Percentiles rank a stretch among this genome's conserved stretches.
These are phyloP conservation scores for Drosophila nebulosa DNA, from an alignment of 1,140 invertebrate species.

Conservation along the genomic window DNA sequence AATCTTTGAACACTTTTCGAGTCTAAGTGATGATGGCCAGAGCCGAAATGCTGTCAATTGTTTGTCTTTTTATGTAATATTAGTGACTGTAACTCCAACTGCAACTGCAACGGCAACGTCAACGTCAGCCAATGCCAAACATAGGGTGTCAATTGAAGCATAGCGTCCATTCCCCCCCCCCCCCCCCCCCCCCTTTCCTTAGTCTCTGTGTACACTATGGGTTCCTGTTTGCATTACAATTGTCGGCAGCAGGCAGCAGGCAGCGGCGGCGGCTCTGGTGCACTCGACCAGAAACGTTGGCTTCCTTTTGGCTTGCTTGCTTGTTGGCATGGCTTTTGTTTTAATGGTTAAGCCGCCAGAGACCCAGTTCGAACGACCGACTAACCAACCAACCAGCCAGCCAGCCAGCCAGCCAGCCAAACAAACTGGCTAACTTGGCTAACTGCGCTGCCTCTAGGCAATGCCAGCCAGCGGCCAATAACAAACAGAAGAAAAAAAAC, in stretches of 20 bases:
- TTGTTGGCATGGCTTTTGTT: constrained; percentile 20
- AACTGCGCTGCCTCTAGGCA: constrained; percentile 9
- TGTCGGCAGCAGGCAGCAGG: constrained; percentile 1
- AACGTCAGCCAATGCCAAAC: constrained; percentile 1
- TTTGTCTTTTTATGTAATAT: constrained; percentile 56
- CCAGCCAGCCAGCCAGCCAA: background rate
- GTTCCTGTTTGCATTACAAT: constrained; percentile 74
- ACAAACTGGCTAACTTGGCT: background rate
- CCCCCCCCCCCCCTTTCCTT: background rate
- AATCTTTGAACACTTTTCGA: constrained; percentile 7
- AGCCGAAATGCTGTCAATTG: constrained; percentile 45
- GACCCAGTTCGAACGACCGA: constrained; percentile 69
- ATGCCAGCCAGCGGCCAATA: constrained; percentile 23
- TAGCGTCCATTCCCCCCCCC: background rate
- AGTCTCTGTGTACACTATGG: constrained; percentile 52
- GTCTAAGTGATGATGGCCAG: background rate
- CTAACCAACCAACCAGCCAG: constrained; percentile 48
- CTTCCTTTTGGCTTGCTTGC: constrained; percentile 57
- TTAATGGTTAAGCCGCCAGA: constrained; percentile 43
- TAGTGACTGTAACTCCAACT: constrained; percentile 27
- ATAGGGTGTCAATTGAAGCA: constrained; percentile 75
- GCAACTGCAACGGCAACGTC: constrained; percentile 4
- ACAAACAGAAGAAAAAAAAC: constrained; percentile 23
- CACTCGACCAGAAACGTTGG: constrained; percentile 72
- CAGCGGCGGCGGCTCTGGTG: constrained; percentile 15